Conservation (phyloP, 2,113 vertebrate genomes). For the Odontesthes bonariensis region DNA sequence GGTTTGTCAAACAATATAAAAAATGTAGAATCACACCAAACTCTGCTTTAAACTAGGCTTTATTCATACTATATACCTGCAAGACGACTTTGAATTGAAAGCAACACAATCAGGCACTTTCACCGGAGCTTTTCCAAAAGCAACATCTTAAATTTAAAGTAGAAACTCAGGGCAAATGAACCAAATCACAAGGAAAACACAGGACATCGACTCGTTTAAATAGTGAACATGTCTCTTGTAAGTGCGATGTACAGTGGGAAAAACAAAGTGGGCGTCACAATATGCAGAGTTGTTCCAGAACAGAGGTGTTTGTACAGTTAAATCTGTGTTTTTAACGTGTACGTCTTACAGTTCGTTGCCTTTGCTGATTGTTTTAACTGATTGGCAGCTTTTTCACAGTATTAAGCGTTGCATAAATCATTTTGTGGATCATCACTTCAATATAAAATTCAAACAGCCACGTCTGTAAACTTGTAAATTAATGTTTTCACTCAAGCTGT, state of each 20-base stretch:
- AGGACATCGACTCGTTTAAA: not conserved
- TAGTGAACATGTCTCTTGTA: not conserved
- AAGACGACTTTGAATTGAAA: not conserved
- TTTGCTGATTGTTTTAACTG: not conserved
- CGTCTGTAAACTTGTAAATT: not conserved
- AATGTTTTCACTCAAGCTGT: slow-evolving; percentile 9
- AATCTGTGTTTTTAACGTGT: too few species aligned
- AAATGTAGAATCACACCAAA: not conserved
- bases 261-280: not conserved
- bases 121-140: slow-evolving; percentile 11
- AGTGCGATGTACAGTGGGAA: not conserved
- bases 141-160: not conserved
- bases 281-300: not conserved
- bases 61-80: not conserved
- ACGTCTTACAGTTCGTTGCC: too few species aligned
- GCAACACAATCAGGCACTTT: slow-evolving; percentile 40
- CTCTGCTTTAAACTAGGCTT: not conserved
- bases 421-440: slow-evolving; percentile 34
- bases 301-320: not conserved
- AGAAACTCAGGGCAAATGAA: not conserved
- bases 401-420: slow-evolving; percentile 43
- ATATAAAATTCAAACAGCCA: slow-evolving; percentile 24
- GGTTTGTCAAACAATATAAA: not conserved
- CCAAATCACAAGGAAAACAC: not conserved
- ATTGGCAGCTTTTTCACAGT: slow-evolving; percentile 37